Conservation (phyloP, 1,140 invertebrate genomes). For the Cherax destructor region DNA sequence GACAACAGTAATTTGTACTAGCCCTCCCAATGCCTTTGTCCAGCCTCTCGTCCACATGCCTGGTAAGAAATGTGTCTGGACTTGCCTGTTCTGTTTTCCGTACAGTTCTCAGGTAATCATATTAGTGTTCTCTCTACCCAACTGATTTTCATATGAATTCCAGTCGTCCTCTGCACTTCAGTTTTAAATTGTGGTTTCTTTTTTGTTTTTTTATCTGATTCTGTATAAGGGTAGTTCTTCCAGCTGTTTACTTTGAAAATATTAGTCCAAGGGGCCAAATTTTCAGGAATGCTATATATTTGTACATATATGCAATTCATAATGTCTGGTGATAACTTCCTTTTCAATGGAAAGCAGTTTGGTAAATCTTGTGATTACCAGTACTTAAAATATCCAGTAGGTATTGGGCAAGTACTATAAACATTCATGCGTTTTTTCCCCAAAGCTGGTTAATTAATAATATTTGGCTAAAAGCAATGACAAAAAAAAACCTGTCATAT, state of each 20-base stretch:
- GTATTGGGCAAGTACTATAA: neutral
- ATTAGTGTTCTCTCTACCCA: neutral
- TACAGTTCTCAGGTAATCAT: constrained; percentile 10
- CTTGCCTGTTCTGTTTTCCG: neutral
- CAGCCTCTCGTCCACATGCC: neutral
- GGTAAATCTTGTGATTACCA: neutral
- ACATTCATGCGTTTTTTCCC: neutral
- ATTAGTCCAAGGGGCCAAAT: neutral
- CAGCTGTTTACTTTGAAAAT: neutral
- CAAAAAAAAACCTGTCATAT: too few relatives aligned
- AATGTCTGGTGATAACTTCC: neutral
- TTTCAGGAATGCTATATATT: neutral
- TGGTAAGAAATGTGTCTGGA: neutral
- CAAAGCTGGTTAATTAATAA: neutral
- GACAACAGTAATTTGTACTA: neutral
- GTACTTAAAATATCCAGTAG: neutral
- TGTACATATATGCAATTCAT: neutral
- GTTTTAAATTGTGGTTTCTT: neutral
- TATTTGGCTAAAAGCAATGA: too few relatives aligned
- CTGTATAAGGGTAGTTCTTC: neutral
- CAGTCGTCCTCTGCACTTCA: neutral
- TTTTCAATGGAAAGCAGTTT: neutral
- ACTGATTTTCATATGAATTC: neutral
- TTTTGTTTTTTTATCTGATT: neutral
- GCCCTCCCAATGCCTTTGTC: neutral